Evolutionary conservation across 2,888 invertebrate genomes (phyloP), one percentile per base, ranked within the genome.

Genomic region (Neoitamus cyanurus): DNA sequence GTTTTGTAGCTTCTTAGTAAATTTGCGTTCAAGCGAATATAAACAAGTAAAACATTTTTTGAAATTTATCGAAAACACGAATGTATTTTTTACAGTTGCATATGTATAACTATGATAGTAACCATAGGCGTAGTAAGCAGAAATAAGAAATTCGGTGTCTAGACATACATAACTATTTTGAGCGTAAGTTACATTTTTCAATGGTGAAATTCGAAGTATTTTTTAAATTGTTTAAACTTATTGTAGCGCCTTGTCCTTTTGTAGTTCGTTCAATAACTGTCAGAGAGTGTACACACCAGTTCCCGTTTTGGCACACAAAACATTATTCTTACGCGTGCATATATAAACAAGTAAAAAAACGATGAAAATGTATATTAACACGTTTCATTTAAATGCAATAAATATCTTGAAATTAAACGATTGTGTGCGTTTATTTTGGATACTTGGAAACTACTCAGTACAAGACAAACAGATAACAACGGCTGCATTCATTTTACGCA

Each of bases 51-150:
- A 48, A 3, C n/a, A 48, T 48, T 15, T 48, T 48, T 6, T 48
- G 48, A 48, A 48, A 48, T 48, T 72, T 34, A 34, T 72, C 72
- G 20, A 73, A 37, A 73, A 20, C 36, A 58, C 11, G 25, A 36
- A 73, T 75, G 75, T 46, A 75, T 75, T 75, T 42, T 75, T 75
- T 75, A 75, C 75, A 75, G 75, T 37, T 75, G 42, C 42, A 25
- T 37, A 58, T 58, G 7, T 58, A 58, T 58, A 58, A 58, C 25
- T 58, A 58, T 58, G 20, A 58, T 25, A 58, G 58, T 58, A 58
- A 20, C 58, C 58, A 58, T 58, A 58, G 58, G 15, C 20, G 15
- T 48, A 48, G 15, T 48, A 48, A 48, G 20, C 4, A 58, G 58
- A 20, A 58, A 25, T 58, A 58, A 58, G 58, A 75, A 13, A 42